Percentiles rank a stretch among this genome's conserved stretches.
Evolutionary conservation across 2,113 vertebrate species (phyloP).

Genomic region (Clarias gariepinus): DNA sequence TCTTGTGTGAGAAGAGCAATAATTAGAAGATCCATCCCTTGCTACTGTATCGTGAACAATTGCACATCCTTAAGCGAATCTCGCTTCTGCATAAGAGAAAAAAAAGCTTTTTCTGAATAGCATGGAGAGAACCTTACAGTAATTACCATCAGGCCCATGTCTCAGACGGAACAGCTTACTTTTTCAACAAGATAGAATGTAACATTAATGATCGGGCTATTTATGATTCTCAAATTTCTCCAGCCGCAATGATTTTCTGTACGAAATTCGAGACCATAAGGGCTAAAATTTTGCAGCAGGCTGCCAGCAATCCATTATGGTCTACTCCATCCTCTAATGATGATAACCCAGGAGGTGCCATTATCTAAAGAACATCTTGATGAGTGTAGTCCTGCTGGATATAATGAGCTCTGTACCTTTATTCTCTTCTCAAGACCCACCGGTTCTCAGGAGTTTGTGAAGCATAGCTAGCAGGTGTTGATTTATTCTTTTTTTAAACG

Average conservation of each 20-base stretch:
- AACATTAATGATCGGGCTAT: not conserved
- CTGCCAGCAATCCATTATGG: not conserved
- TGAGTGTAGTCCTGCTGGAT: not conserved
- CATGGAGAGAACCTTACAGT: not conserved
- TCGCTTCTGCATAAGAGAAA: too few relatives aligned
- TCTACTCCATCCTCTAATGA: not conserved
- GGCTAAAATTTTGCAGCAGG: not conserved
- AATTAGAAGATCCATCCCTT: not conserved
- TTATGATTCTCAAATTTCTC: not conserved
- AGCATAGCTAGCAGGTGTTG: not conserved
- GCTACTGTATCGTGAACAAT: not conserved
- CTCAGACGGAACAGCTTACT: not conserved
- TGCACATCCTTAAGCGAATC: too few relatives aligned
- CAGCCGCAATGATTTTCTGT: not conserved
- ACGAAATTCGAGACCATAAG: not conserved
- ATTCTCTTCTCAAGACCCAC: not conserved
- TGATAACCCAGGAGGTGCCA: not conserved
- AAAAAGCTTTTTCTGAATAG: not conserved
- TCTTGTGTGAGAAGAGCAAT: not conserved
- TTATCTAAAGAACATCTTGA: not conserved
- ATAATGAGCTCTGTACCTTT: conserved; percentile 11
- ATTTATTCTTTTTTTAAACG: not conserved
- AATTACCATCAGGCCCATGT: not conserved
- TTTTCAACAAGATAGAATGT: not conserved
- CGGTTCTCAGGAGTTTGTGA: not conserved